Base-by-base conservation (phyloP, 2,113 vertebrate species). In the Myodes glareolus region DNA sequence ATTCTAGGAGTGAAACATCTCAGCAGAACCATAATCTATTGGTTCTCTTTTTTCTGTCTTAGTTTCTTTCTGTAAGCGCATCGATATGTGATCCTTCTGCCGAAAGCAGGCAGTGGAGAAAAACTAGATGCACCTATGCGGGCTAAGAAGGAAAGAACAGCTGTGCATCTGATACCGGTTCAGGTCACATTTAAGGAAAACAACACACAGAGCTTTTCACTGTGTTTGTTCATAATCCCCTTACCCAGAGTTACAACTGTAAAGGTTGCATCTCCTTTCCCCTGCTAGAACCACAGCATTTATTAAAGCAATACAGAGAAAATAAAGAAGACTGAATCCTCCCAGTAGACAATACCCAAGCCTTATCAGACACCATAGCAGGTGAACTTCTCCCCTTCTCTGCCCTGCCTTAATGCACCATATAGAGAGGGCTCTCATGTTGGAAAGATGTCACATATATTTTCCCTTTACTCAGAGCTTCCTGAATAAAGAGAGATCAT, bases 401-500 rank as follows among this genome's bases (percentile, higher is more conserved):
- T 50, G 36, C 61, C 78, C 68, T 84, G 88, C 94, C 85, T 92
- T 96, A 98, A 97, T 88, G 96, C 86, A 87, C 88, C 92, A 78
- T 90, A 94, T 81, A 97, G 95, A 97, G 93, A 97, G 78, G 92
- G 88, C 93, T 97, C 96, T 95, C 78, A 10, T 97, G 95, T 82
- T 93, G 95, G 95, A 97, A 97, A 97, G 92, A 97, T 97, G 97
- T 95, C 96, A 95, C 97, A 97, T 98, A 94, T 96, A 97, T 97
- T 97, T 98, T 97, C 96, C 97, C 95, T 97, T 96, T 96, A 80
- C 96, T 97, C 85, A 72, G 94, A 97, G 95, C 90, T 94, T 97
- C 89, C 95, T 97, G 94, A 96, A 97, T 98, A 98, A 95, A 98
- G 94, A 97, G 88, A 97, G 86, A 96, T 95, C 97, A 98, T 97